Conservation (phyloP, 30 jellyfish, hydroid and myxozoan species). For the Aurelia sp. region DNA sequence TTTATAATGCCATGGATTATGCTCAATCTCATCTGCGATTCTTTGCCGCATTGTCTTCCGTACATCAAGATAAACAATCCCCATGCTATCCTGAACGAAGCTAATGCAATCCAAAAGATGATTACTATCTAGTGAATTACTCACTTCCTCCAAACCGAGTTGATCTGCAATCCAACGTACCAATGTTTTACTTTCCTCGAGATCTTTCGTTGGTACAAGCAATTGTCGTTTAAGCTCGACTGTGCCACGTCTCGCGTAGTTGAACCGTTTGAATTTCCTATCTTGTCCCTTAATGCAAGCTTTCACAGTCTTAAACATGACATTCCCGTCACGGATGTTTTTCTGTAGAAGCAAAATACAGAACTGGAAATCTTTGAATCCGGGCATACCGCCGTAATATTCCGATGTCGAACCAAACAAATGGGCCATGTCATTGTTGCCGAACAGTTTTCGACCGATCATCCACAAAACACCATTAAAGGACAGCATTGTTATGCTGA, state of each 20-base stretch:
- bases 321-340: conserved; percentile 82
- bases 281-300: conserved; percentile 82
- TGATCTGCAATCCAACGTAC: conserved; percentile 81
- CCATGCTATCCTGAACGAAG: conserved; percentile 65
- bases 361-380: conserved; percentile 75
- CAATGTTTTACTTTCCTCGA: conserved; percentile 68
- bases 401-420: conserved; percentile 73
- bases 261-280: conserved; percentile 61
- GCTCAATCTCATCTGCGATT: conserved; percentile 77
- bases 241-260: conserved; percentile 75
- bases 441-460: conserved; percentile 46
- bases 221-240: conserved; percentile 13
- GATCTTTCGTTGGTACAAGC: conserved; percentile 51
- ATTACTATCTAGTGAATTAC: conserved; percentile 63
- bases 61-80: conserved; percentile 59
- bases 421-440: conserved; percentile 52
- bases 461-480: conserved; percentile 80
- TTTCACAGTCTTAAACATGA: conserved; percentile 86
- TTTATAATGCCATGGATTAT: conserved; percentile 74
- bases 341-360: conserved; percentile 76
- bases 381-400: conserved; percentile 90
- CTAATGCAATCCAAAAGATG: conserved; percentile 72
- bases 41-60: conserved; percentile 62
- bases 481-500: conserved; percentile 42
- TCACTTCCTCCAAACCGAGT: conserved; percentile 76